phyloP scores from a whole-genome alignment of 2,797 vertebrate genomes.

The Thripadectes ignobilis region DNA sequence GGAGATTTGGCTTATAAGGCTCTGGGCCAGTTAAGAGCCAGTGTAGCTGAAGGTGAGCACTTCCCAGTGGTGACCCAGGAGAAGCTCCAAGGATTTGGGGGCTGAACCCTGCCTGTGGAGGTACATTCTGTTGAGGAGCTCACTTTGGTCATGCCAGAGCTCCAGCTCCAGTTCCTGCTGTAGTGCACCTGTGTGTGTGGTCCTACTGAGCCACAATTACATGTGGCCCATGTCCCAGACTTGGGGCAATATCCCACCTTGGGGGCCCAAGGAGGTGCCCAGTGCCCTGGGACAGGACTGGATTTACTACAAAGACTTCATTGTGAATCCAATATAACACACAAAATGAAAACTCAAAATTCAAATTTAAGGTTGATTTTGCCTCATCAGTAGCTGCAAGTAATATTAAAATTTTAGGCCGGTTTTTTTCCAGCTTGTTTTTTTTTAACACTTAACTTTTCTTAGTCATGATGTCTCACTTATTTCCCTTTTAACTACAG shows the following conservation, averaged over 20 bases:
- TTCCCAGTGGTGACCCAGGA: neutral
- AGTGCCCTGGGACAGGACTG: rapidly evolving
- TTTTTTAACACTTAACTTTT: neutral
- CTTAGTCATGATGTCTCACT: neutral
- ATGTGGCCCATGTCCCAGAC: too few relatives aligned
- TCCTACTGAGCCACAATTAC: neutral
- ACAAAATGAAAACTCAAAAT: neutral
- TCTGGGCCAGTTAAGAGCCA: neutral
- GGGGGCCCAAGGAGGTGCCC: rapidly evolving
- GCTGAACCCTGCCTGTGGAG: neutral
- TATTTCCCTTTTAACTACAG: neutral
- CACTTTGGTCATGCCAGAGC: neutral
- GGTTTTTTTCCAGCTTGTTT: neutral
- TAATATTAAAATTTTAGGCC: neutral
- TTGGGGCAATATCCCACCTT: neutral
- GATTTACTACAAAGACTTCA: neutral
- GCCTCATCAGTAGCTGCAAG: neutral
- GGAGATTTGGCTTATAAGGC: neutral
- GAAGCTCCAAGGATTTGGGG: neutral
- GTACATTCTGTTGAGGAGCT: neutral
- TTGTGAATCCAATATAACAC: neutral
- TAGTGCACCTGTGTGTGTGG: rapidly evolving
- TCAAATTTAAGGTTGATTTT: neutral
- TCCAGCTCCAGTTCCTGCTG: neutral
- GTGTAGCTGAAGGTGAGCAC: rapidly evolving